These are phyloP conservation scores for Chalcosyrphus nemorum DNA, from an alignment of 2,888 invertebrate genomes.

Conservation along the genomic window DNA sequence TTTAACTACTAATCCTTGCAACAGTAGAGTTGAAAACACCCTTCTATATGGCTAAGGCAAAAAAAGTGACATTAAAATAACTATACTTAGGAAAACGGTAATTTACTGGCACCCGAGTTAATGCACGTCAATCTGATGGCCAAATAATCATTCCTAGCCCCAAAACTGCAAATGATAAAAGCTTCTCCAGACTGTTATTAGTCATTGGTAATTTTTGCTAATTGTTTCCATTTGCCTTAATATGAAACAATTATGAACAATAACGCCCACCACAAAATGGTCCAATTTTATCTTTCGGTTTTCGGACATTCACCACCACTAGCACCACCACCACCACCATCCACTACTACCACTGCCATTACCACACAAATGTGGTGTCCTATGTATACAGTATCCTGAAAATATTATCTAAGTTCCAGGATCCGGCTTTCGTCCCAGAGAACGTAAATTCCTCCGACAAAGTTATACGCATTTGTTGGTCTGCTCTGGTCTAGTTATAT, in stretches of 20 bases:
- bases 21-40: background rate
- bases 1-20: no score
- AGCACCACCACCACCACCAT: background rate
- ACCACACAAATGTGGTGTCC: conserved; percentile 24
- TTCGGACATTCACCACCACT: conserved; percentile 41
- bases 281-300: conserved; percentile 62
- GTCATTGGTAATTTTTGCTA: conserved; percentile 66
- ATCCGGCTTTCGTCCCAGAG: conserved; percentile 22
- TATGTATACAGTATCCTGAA: conserved; percentile 7
- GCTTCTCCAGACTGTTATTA: conserved; percentile 51
- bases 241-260: conserved; percentile 71
- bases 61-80: conserved; percentile 9
- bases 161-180: conserved; percentile 42
- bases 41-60: background rate
- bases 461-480: conserved; percentile 44
- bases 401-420: conserved; percentile 47
- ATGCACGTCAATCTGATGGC: conserved; percentile 39
- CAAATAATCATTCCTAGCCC: conserved; percentile 13
- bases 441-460: conserved; percentile 28
- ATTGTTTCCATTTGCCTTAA: conserved; percentile 68
- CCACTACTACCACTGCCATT: background rate
- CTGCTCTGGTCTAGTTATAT: conserved; percentile 31
- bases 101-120: conserved; percentile 14
- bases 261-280: conserved; percentile 68
- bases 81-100: background rate